These are phyloP conservation scores for Nephila pilipes DNA, from an alignment of 1,140 invertebrate genomes.

Conservation along the genomic window DNA sequence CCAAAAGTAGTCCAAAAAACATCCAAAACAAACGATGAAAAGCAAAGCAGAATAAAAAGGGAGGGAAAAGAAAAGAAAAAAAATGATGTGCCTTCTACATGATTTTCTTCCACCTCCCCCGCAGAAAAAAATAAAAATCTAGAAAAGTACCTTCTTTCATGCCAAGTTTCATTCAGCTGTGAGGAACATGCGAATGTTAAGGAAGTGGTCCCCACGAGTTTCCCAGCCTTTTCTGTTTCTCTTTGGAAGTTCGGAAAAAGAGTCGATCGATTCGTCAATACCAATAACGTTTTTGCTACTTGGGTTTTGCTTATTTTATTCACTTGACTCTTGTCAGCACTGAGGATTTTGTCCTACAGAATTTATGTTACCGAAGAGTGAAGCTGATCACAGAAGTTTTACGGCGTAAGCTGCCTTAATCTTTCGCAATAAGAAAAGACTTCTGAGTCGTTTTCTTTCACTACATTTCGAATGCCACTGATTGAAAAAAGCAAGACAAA, in stretches of 20 bases:
- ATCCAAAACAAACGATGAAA: constrained; percentile 24
- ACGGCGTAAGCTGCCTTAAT: too few relatives aligned
- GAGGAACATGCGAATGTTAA: background rate
- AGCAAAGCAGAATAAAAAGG: background rate
- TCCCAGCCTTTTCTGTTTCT: background rate
- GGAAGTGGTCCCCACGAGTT: background rate
- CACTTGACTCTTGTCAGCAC: background rate
- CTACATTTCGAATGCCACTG: too few relatives aligned
- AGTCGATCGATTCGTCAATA: constrained; percentile 43
- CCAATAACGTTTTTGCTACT: constrained; percentile 40
- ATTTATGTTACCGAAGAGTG: too few relatives aligned
- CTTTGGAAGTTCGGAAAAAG: constrained; percentile 3
- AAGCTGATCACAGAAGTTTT: too few relatives aligned
- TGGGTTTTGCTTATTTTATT: background rate
- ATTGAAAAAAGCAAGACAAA: too few relatives aligned
- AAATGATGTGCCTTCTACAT: background rate
- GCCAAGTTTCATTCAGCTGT: background rate
- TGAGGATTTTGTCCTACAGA: background rate
- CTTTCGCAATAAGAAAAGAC: too few relatives aligned
- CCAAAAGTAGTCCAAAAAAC: background rate
- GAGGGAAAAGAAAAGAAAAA: background rate
- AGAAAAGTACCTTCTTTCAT: constrained; percentile 32
- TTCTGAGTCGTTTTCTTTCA: too few relatives aligned
- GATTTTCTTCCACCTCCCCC: background rate
- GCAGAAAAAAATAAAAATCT: background rate